Evolutionary conservation across 2,888 invertebrate species (phyloP).

Genomic region (Daptonema setosum): DNA sequence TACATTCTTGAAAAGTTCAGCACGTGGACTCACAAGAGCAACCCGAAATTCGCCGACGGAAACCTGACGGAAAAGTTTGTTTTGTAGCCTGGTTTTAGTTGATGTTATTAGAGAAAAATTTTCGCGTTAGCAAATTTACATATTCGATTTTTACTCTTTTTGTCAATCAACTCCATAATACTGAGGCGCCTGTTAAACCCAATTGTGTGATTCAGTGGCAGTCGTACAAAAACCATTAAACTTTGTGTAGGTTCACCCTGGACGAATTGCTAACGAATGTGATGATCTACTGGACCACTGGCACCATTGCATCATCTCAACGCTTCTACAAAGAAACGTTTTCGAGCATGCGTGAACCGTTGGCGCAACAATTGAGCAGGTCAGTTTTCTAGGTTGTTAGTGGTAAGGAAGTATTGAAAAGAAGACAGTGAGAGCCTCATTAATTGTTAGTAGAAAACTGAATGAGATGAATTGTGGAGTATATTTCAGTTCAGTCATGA

Average conservation of each 20-base stretch:
- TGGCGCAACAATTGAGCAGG: slow-evolving; percentile 5
- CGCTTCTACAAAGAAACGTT: slow-evolving; percentile 47
- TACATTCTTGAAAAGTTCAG: slow-evolving; percentile 75
- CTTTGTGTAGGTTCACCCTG: slow-evolving; percentile 39
- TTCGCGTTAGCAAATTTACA: too few species aligned
- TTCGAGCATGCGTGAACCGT: background rate
- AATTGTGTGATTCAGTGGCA: background rate
- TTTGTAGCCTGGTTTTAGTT: background rate
- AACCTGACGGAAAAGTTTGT: slow-evolving; percentile 33
- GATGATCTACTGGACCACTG: slow-evolving; percentile 56
- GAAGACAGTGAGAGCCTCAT: background rate
- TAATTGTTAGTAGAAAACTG: too few species aligned
- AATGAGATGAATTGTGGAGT: too few species aligned
- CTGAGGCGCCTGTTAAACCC: too few species aligned
- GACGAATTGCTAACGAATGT: slow-evolving; percentile 53
- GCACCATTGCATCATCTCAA: slow-evolving; percentile 49
- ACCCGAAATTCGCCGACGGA: slow-evolving; percentile 38
- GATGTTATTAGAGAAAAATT: too few species aligned
- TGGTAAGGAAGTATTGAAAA: background rate
- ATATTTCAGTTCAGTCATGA: too few species aligned
- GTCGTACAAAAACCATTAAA: background rate
- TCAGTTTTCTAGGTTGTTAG: slow-evolving; percentile 8
- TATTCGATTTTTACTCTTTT: too few species aligned
- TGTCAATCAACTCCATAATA: too few species aligned
- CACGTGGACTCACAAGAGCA: slow-evolving; percentile 43